A percentile compares a stretch with the other conserved stretches of the same genome.
Conservation (phyloP, 2,797 vertebrate species). For the Arctocebus calabarensis region DNA sequence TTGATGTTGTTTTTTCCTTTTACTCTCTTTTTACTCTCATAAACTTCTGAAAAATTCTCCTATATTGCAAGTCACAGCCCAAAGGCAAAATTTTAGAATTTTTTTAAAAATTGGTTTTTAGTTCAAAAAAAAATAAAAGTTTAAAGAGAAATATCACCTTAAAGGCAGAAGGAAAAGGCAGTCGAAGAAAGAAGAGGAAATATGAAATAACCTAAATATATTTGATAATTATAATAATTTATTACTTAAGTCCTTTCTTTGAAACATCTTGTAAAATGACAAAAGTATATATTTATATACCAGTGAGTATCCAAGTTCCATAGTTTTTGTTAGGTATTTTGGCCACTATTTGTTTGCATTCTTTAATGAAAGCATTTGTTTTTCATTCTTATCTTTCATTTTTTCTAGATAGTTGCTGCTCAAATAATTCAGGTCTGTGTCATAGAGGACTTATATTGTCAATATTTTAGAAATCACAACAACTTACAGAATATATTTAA, state of each 20-base stretch:
- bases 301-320: background rate
- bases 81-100: slow-evolving; percentile 71
- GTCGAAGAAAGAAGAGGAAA: background rate
- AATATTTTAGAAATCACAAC: background rate
- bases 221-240: background rate
- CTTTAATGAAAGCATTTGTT: background rate
- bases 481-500: background rate
- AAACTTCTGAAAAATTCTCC: slow-evolving; percentile 65
- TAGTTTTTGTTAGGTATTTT: background rate
- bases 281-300: background rate
- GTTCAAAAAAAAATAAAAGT: slow-evolving; percentile 68
- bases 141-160: slow-evolving; percentile 43
- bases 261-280: background rate
- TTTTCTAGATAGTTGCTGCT: background rate
- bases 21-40: slow-evolving; percentile 36
- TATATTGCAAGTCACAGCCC: slow-evolving; percentile 55
- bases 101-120: slow-evolving; percentile 74
- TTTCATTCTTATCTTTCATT: background rate
- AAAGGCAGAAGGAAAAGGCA: slow-evolving; percentile 9
- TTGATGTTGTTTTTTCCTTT: background rate
- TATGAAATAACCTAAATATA: background rate
- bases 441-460: background rate
- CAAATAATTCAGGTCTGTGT: background rate
- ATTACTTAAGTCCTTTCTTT: background rate
- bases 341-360: background rate